Base-by-base conservation (phyloP, 2,113 vertebrate species). In the Steatornis caripensis region DNA sequence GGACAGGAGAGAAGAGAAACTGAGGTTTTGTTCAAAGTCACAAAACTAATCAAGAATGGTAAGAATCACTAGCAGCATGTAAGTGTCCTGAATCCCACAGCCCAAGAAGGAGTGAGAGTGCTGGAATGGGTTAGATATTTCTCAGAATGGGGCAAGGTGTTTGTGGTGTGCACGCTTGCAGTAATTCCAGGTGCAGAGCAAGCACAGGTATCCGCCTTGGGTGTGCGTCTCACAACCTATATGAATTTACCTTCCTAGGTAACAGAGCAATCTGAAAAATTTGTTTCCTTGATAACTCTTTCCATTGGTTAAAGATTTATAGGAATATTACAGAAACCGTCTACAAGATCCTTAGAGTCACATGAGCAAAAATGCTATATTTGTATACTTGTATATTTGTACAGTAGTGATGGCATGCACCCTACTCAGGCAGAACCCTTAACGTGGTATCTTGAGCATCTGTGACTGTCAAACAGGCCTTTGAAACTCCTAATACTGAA, bases 61-160 rank as follows among this genome's bases (percentile, higher is more conserved):
- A 49, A 30, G 26, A 74, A 60, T 36, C 19, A 24, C 15, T 45
- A 64, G 27, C 22, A 74, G 22, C 8, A 34, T 64, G 4, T 6
- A 37, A 39, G 4, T 30, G 5, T 84, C 20, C 34, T 71, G 61
- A 79, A n/a, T 49, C 4, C 10, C 55, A 45, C 14, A 70, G 21
- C 3, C 15, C 18, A 48, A 58, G 21, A 84, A 54, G n/a, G 23
- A 37, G 6, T 27, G 11, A 53, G 36, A 51, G 4, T 39, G 34
- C 13, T 55, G 54, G 7, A 36, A 51, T 21, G 2, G 1, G 9
- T 55, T 58, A 43, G 10, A 6, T 55, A 51, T 45, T 68, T 75
- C 61, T 75, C 1, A 0, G 37, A 76, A 46, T 48, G 4, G 1
- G 2, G 6, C 15, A n/a, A 60, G 10, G 6, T 6, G 14, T 48